Base-by-base conservation (phyloP, 2,888 invertebrate species). In the Sphinx pinastri region DNA sequence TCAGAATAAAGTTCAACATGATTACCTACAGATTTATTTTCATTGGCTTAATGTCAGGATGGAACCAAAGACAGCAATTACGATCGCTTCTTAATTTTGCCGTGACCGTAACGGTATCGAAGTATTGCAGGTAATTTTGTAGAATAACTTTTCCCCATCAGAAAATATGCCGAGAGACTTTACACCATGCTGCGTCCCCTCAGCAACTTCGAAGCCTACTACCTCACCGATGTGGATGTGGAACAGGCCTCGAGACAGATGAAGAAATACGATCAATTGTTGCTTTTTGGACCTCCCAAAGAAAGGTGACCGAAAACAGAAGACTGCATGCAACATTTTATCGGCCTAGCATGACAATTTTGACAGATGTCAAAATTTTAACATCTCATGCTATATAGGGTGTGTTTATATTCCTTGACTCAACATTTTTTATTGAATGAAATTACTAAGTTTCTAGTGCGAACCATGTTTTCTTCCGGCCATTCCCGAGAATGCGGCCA, bases 151-250 rank as follows among this genome's bases (percentile, higher is more conserved):
- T 5, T 25, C n/a, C n/a, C 7, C 63, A 47, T 49, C 19, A 94
- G 95, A 77, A 95, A 95, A 81, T 95, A 94, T 80, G 95, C 95
- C 0, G 95, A 95, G 75, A 90, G 95, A 6, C 84, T 95, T 0
- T 95, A 94, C 83, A 85, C 89, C 8, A 92, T 95, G 84, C 85
- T 95, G 52, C 88, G 93, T 7, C 94, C 94, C 4, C 92, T 95
- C 6, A 77, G 88, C 7, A 91, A 91, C 81, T 95, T 95, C 77
- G 94, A 95, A 67, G 90, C 94, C 0, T 95, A 93, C 79, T 90
- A 94, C 76, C 81, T 93, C 14, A 91, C 89, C 0, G 94, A 94
- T 67, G 92, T 93, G 6, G 87, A 90, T 16, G 85, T 90, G 2
- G 93, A 93, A 0, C 70, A 86, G 6, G 93, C 93, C 11, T 76